These are phyloP conservation scores for Saguinus midas DNA, from an alignment of 2,113 vertebrate species.

Conservation along the genomic window DNA sequence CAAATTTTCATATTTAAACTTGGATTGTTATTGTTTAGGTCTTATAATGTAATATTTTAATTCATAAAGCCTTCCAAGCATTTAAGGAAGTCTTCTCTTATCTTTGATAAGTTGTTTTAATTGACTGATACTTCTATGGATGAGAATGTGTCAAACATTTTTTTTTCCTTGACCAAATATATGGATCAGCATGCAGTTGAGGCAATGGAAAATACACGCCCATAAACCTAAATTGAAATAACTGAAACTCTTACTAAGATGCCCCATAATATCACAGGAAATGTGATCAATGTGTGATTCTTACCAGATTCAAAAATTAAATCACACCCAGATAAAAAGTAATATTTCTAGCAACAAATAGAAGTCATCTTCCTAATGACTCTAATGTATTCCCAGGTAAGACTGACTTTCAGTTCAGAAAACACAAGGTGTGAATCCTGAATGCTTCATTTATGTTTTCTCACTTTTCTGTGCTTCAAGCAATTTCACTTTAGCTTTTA, in stretches of 20 bases:
- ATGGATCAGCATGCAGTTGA: not conserved
- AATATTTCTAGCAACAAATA: slow-evolving; percentile 35
- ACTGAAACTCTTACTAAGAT: not conserved
- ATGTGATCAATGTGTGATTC: not conserved
- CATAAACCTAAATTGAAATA: not conserved
- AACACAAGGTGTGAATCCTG: slow-evolving; percentile 17
- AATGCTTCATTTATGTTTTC: slow-evolving; percentile 43
- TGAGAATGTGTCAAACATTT: not conserved
- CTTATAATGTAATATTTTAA: not conserved
- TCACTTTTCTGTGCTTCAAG: not conserved
- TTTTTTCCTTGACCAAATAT: not conserved
- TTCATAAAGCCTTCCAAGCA: not conserved
- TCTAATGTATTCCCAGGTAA: slow-evolving; percentile 6
- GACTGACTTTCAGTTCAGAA: not conserved
- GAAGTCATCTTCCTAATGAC: slow-evolving; percentile 36
- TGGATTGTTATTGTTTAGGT: not conserved
- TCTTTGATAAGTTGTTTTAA: not conserved
- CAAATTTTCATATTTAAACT: not conserved
- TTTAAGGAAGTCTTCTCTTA: not conserved
- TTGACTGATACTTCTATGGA: not conserved
- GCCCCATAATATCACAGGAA: not conserved
- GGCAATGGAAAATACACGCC: not conserved
- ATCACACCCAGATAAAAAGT: not conserved
- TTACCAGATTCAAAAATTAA: not conserved
- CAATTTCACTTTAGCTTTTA: slow-evolving; percentile 35